Evolutionary conservation across 2,797 vertebrate species (phyloP), one percentile per base, ranked within the genome.

Genomic region (Muraenolepis orangiensis): DNA sequence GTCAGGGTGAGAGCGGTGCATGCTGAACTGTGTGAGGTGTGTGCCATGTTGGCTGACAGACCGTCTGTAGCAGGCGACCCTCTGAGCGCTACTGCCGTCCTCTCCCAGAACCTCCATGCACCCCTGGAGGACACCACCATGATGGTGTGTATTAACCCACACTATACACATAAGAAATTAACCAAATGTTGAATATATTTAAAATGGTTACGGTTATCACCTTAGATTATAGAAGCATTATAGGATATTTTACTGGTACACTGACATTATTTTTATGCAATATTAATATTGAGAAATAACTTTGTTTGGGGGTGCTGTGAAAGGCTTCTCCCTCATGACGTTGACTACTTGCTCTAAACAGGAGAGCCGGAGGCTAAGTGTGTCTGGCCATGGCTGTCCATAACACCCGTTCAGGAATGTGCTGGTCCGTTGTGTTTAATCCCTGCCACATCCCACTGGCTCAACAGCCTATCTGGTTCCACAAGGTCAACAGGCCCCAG

Each of bases 1-100:
- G 10, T 75, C 32, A 75, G 74, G 69, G 69, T 28, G 31, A 64
- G 36, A 70, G 42, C 23, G 18, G 29, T 72, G 36, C 70, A 72
- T 34, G 38, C 75, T 68, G 61, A 68, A 14, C 66, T 76, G 66
- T 40, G 74, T 75, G 67, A 71, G 32, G 8, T 75, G 57, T 71
- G 46, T 38, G 51, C 32, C 3, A 8, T 16, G 34, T 75, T 46
- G 20, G 69, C 74, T 36, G 29, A 71, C 31, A 71, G 26, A 6
- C 51, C 46, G 74, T 40, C 74, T 66, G n/a, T 38, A 46, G 30
- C 68, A 6, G 32, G 23, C 1, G 28, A 38, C 30, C 29, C 32
- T 8, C 5, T 14, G n/a, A n/a, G 30, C 67, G 64, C 32, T 3
- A 4, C 46, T 36, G 18, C n/a, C 57, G 8, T 26, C 23, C n/a